Evolutionary conservation across 2,797 vertebrate genomes (phyloP), one percentile per base, ranked within the genome.

Genomic region (Geotrypetes seraphini): DNA sequence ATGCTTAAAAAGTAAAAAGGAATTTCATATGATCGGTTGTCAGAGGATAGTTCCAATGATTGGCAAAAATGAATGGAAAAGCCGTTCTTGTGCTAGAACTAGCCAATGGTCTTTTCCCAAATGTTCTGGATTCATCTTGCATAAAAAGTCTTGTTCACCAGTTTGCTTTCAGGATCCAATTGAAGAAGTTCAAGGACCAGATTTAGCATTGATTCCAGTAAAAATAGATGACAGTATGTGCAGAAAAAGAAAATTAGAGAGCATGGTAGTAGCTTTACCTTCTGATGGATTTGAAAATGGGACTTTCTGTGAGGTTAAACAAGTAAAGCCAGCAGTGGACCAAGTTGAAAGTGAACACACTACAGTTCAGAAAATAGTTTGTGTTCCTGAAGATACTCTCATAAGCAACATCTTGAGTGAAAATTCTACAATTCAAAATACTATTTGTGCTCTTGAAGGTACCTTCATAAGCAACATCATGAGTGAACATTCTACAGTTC

Each of bases 71-170:
- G 36, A 40, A 35, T 81, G 76, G 36, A 40, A 35, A 81, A 76
- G 76, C 66, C 50, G 25, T 33, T 81, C 80, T 27, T 85, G 80
- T 61, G 78, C 81, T 44, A 79, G 82, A 45, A 55, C 64, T 53
- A 67, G 70, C 36, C 44, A 43, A 13, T 47, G 30, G 26, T 28
- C 14, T 9, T 23, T 56, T 60, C 15, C 2, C 59, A 65, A 63
- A 60, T 78, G 43, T 36, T 7, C 1, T 8, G 12, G 23, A 10
- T 49, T 29, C 8, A 7, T 42, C 32, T 36, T 46, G 26, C 33
- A 56, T 43, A 36, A 36, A 55, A 19, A 25, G 57, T 26, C 6
- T 21, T 12, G 10, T n/a, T n/a, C n/a, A 12, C 12, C 29, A 38
- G 23, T 20, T 38, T 13, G 3, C 11, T 57, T 26, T 8, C 7